Percentiles rank a stretch among this genome's conserved stretches.
Conservation (phyloP, 2,888 invertebrate genomes). For the Oscheius sp. region DNA sequence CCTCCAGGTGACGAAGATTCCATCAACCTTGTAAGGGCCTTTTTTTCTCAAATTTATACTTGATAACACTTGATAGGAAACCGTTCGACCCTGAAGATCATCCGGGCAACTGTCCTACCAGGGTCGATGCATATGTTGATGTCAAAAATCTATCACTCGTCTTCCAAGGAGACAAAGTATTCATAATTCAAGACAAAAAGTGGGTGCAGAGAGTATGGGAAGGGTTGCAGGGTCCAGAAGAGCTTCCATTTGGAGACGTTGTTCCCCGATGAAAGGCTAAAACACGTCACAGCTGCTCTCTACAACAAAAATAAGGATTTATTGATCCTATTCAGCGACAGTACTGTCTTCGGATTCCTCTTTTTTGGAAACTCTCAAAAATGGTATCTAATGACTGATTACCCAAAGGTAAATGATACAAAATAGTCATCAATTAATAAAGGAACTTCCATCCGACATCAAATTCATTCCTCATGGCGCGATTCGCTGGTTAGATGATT, state of each 20-base stretch:
- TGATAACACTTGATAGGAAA: background rate
- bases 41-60: background rate
- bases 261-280: background rate
- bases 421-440: background rate
- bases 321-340: constrained; percentile 6
- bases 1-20: background rate
- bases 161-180: background rate
- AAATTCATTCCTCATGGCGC: background rate
- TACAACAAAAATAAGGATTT: constrained; percentile 2
- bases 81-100: background rate
- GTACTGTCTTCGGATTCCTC: background rate
- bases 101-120: background rate
- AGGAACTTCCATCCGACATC: background rate
- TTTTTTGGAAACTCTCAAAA: background rate
- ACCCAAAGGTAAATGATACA: constrained; percentile 5
- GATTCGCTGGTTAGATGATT: constrained; percentile 8
- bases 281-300: background rate
- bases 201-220: background rate
- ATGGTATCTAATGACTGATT: background rate
- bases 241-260: background rate
- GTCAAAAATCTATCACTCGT: background rate
- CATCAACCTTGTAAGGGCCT: background rate
- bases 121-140: constrained; percentile 10
- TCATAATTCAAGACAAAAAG: background rate
- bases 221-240: background rate